Conservation (phyloP, 2,113 vertebrate genomes). For the Saccopteryx leptura region DNA sequence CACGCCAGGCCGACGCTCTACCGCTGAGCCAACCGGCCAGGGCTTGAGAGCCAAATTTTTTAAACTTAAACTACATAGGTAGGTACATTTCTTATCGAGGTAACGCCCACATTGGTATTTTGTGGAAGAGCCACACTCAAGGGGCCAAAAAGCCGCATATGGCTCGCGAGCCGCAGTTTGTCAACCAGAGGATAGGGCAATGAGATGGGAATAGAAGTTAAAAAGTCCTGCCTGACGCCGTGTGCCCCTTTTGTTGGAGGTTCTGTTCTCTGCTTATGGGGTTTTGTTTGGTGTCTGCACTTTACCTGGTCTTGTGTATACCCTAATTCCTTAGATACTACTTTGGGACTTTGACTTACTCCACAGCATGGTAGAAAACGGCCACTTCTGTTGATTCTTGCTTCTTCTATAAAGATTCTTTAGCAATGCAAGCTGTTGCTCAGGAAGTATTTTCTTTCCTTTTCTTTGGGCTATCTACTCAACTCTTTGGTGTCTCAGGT, state of each 20-base stretch:
- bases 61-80: too few species aligned
- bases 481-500: neutral
- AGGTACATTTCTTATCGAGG: too few species aligned
- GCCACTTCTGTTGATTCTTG: neutral
- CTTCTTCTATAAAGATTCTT: constrained; percentile 10
- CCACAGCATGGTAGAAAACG: neutral
- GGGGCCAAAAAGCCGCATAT: too few species aligned
- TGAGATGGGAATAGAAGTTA: neutral
- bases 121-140: too few species aligned
- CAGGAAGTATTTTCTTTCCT: neutral
- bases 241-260: neutral
- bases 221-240: neutral
- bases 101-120: too few species aligned
- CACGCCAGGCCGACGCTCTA: too few species aligned
- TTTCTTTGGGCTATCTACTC: neutral
- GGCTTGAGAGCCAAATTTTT: too few species aligned
- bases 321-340: neutral
- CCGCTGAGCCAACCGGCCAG: too few species aligned
- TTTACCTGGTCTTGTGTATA: neutral
- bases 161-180: too few species aligned
- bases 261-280: neutral
- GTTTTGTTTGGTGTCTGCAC: neutral
- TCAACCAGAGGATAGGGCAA: too few species aligned
- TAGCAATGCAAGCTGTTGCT: neutral
- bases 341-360: neutral